Evolutionary conservation across 2,888 invertebrate species (phyloP).

Genomic region (Ophion ellenae): DNA sequence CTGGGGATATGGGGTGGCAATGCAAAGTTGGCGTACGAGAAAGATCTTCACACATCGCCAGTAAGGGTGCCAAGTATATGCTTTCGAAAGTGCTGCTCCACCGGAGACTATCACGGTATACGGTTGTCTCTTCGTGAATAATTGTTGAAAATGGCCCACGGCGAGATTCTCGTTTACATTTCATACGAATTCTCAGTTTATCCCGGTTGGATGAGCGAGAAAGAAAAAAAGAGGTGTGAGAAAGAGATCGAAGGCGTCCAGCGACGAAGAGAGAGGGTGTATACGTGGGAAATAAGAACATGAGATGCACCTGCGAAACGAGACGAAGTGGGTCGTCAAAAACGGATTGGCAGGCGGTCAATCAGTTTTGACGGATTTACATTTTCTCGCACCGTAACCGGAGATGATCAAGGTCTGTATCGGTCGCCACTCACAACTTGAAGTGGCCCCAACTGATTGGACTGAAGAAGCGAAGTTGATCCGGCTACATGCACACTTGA

Average conservation of each 20-base stretch:
- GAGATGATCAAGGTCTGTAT: no score
- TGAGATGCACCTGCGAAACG: background rate
- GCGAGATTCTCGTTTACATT: slow-evolving; percentile 43
- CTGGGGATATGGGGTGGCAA: background rate
- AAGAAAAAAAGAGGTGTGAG: slow-evolving; percentile 4
- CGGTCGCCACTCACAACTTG: no score
- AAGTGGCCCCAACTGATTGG: no score
- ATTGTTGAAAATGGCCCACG: slow-evolving; percentile 55
- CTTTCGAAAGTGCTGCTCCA: no score
- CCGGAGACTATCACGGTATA: background rate
- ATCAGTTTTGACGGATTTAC: no score
- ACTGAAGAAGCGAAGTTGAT: no score
- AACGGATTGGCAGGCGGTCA: no score
- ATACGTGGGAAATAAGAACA: slow-evolving; percentile 60
- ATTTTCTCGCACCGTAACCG: no score
- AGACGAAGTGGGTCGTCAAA: background rate
- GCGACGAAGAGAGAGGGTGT: background rate
- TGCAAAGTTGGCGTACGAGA: slow-evolving; percentile 7
- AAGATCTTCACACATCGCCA: background rate
- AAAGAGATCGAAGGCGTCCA: background rate
- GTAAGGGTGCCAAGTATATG: no score
- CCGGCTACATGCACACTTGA: no score
- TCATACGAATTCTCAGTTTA: slow-evolving; percentile 14
- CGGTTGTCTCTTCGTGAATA: slow-evolving; percentile 49
- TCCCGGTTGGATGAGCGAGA: background rate